Evolutionary conservation across 2,888 invertebrate genomes (phyloP).

Genomic region (Apocheima hispidaria): DNA sequence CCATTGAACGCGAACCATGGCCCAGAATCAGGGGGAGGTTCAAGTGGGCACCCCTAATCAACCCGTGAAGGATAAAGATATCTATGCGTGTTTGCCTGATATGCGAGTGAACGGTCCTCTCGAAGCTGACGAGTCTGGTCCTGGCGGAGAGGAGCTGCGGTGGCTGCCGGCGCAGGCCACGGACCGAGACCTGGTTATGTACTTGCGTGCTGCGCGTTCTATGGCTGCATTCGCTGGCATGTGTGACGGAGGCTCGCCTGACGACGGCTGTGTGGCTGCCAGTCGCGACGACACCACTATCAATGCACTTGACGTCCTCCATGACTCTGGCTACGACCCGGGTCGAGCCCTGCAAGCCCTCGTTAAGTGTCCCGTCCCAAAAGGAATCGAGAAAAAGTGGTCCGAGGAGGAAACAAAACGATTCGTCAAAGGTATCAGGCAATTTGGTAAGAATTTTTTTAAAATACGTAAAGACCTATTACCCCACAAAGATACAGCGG

Average conservation of each 20-base stretch:
- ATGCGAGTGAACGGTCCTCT: slow-evolving; percentile 82
- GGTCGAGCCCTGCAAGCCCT: slow-evolving; percentile 98
- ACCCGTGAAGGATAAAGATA: slow-evolving; percentile 83
- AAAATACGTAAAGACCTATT: slow-evolving; percentile 98
- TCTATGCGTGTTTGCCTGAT: slow-evolving; percentile 85
- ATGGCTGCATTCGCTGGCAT: slow-evolving; percentile 99
- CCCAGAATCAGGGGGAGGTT: slow-evolving; percentile 85
- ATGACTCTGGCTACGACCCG: slow-evolving; percentile 98
- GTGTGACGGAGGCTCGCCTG: slow-evolving; percentile 99
- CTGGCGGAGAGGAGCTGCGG: slow-evolving; percentile 93
- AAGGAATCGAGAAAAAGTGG: slow-evolving; percentile 99
- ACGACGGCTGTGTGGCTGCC: slow-evolving; percentile 98
- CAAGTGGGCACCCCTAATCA: slow-evolving; percentile 83
- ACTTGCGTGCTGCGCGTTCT: slow-evolving; percentile 97
- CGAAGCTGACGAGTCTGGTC: slow-evolving; percentile 80
- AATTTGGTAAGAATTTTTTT: slow-evolving; percentile 99
- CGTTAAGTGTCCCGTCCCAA: slow-evolving; percentile 98
- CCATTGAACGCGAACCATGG: slow-evolving; percentile 74
- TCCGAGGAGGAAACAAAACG: slow-evolving; percentile 99
- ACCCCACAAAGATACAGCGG: slow-evolving; percentile 98
- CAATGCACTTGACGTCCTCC: slow-evolving; percentile 97
- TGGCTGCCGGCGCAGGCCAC: slow-evolving; percentile 97
- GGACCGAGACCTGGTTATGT: slow-evolving; percentile 98
- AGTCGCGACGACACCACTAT: slow-evolving; percentile 99
- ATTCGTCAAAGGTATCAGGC: slow-evolving; percentile 98